These are phyloP conservation scores for Anas flavirostris DNA, from an alignment of 2,797 vertebrate species.

Conservation along the genomic window DNA sequence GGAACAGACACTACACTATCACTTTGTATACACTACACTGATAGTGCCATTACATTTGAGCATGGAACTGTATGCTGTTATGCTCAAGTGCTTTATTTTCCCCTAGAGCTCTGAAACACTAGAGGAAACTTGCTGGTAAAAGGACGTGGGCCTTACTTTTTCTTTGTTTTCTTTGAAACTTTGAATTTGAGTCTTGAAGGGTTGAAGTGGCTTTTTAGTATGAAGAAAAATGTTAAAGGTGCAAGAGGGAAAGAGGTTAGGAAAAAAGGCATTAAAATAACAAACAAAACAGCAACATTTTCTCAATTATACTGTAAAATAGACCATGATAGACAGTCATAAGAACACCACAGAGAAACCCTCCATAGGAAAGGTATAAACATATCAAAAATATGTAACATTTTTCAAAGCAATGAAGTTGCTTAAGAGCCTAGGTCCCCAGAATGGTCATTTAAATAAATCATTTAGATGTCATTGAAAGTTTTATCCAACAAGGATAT, in stretches of 20 bases:
- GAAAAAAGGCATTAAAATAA: background rate
- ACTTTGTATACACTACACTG: slow-evolving; percentile 57
- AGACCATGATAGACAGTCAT: background rate
- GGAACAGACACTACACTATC: slow-evolving; percentile 66
- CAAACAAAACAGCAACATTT: background rate
- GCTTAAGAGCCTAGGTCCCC: background rate
- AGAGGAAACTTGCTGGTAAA: background rate
- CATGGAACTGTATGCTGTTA: background rate
- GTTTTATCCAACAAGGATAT: background rate
- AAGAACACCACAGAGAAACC: background rate
- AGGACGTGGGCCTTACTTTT: background rate
- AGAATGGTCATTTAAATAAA: background rate
- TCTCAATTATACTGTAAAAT: background rate
- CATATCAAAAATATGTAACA: background rate
- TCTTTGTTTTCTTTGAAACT: background rate
- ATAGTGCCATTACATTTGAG: slow-evolving; percentile 38
- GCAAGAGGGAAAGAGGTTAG: background rate
- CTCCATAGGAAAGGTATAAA: background rate
- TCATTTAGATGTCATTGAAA: background rate
- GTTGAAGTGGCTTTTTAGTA: background rate
- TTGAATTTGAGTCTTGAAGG: background rate
- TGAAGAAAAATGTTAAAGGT: background rate
- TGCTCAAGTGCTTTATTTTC: slow-evolving; percentile 26
- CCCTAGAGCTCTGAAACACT: background rate
- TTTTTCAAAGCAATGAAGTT: background rate